These are phyloP conservation scores for Crypturellus undulatus DNA, from an alignment of 2,113 vertebrate species.

Conservation along the genomic window DNA sequence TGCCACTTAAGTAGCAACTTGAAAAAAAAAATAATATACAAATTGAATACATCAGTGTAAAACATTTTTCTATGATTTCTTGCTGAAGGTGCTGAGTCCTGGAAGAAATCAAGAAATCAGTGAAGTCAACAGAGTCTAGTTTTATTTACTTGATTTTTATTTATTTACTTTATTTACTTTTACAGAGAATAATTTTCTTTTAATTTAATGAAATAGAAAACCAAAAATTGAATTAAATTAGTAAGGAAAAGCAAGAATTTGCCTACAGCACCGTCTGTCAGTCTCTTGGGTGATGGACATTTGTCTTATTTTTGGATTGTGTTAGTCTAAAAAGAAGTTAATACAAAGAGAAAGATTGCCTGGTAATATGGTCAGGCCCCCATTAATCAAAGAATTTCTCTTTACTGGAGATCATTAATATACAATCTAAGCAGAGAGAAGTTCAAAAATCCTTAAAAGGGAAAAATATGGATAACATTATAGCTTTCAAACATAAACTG, in stretches of 20 bases:
- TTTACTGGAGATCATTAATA: not conserved
- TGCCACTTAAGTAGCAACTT: not conserved
- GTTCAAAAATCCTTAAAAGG: not conserved
- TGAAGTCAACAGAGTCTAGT: not conserved
- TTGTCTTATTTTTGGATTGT: not conserved
- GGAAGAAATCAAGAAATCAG: not conserved
- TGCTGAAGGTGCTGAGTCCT: not conserved
- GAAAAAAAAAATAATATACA: not conserved
- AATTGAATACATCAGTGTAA: not conserved
- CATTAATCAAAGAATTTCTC: not conserved
- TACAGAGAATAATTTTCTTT: not conserved
- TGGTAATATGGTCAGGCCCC: not conserved
- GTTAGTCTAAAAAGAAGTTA: not conserved
- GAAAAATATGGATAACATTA: not conserved
- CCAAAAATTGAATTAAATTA: not conserved
- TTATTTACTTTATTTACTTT: no score
- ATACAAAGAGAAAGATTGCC: not conserved
- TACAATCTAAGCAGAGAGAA: not conserved
- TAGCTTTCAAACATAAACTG: not conserved
- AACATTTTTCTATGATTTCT: not conserved
- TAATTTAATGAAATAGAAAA: not conserved
- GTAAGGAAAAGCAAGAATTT: not conserved
- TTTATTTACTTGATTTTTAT: not conserved
- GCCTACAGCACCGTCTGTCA: not conserved
- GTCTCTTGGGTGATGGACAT: accelerated